Evolutionary conservation across 1,140 invertebrate genomes (phyloP).

Genomic region (Aphaenogaster rudis): DNA sequence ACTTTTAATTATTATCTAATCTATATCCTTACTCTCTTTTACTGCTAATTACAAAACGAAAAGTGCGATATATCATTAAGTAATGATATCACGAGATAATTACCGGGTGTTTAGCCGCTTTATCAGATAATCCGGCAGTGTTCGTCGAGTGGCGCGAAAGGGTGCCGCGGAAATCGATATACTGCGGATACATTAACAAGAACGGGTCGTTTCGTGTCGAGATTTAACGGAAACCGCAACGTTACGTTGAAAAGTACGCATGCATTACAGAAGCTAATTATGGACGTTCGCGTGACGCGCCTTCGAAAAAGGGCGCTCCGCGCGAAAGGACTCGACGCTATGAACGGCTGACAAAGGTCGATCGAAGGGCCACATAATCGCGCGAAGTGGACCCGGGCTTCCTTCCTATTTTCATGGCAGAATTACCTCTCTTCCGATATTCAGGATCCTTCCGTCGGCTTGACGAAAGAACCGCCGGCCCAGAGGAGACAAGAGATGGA

Average conservation of each 20-base stretch:
- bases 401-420: slow-evolving; percentile 55
- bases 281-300: slow-evolving; percentile 32
- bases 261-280: slow-evolving; percentile 49
- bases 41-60: not conserved
- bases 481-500: slow-evolving; percentile 52
- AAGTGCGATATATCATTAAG: not conserved
- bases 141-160: slow-evolving; percentile 17
- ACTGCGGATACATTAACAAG: slow-evolving; percentile 54
- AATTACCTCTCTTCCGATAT: slow-evolving; percentile 72
- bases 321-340: not conserved
- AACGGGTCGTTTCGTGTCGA: slow-evolving; percentile 49
- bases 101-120: slow-evolving; percentile 20
- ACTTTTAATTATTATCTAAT: slow-evolving; percentile 6
- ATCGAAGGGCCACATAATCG: slow-evolving; percentile 65
- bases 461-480: slow-evolving; percentile 37
- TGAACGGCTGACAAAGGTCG: slow-evolving; percentile 39
- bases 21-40: not conserved
- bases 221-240: slow-evolving; percentile 49
- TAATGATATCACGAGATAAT: slow-evolving; percentile 25
- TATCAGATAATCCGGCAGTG: slow-evolving; percentile 42
- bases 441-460: slow-evolving; percentile 55
- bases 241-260: slow-evolving; percentile 49
- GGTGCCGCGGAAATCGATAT: slow-evolving; percentile 42
- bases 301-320: slow-evolving; percentile 21
- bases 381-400: slow-evolving; percentile 51